Percentiles rank a stretch among this genome's conserved stretches.
Evolutionary conservation across 2,888 invertebrate genomes (phyloP).

Genomic region (Platycheirus albimanus): DNA sequence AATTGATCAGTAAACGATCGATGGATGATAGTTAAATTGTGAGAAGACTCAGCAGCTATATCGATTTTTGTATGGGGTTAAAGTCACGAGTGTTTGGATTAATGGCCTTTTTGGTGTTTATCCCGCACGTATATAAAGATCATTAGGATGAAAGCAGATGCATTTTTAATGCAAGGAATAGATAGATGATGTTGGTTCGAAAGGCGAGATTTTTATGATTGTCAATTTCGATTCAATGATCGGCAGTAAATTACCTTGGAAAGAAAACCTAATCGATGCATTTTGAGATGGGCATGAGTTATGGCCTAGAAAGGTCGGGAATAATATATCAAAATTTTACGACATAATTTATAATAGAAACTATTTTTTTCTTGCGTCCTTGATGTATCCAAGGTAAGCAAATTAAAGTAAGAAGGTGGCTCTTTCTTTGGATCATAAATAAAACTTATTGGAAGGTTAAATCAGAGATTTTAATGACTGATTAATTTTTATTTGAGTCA

Average conservation of each 20-base stretch:
- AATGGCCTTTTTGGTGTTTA: conserved; percentile 27
- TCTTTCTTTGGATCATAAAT: no score
- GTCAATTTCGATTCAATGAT: conserved; percentile 50
- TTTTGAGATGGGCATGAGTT: no score
- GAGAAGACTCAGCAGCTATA: conserved; percentile 30
- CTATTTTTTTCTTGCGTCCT: no score
- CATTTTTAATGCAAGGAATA: conserved; percentile 12
- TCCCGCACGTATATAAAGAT: neutral
- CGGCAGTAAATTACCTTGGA: neutral
- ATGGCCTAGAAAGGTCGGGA: no score
- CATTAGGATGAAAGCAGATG: neutral
- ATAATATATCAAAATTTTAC: no score
- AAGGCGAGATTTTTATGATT: conserved; percentile 39
- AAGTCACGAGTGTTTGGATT: conserved; percentile 60
- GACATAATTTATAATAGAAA: no score
- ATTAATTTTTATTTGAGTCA: no score
- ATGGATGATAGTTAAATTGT: conserved; percentile 56
- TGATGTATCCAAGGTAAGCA: no score
- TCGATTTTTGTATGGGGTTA: conserved; percentile 31
- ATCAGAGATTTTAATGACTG: no score
- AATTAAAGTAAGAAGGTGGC: no score
- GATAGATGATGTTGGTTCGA: neutral
- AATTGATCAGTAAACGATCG: conserved; percentile 71
- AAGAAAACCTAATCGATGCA: neutral
- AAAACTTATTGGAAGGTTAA: no score